Conservation (phyloP, 2,113 vertebrate species). For the Seriola dumerili region DNA sequence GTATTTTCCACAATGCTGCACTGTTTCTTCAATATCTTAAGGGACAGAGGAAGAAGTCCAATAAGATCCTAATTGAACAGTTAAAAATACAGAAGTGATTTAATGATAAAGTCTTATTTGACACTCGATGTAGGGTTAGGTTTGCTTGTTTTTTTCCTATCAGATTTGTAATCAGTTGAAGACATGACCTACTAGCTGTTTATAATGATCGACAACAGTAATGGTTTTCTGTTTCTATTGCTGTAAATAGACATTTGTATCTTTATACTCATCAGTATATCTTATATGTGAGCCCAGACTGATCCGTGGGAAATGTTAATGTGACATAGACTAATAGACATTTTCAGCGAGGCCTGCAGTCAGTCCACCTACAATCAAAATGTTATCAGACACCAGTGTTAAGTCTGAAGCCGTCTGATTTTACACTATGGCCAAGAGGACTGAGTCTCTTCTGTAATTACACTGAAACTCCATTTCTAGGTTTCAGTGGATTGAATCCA, state of each 20-base stretch:
- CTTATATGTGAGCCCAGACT: constrained; percentile 25
- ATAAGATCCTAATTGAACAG: not conserved
- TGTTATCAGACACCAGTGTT: not conserved
- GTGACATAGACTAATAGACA: constrained; percentile 41
- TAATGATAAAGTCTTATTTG: constrained; percentile 3
- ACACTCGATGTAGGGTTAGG: constrained; percentile 21
- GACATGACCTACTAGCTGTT: constrained; percentile 34
- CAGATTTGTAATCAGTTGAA: constrained; percentile 50
- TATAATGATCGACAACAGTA: constrained; percentile 29
- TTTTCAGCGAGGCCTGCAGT: constrained; percentile 17
- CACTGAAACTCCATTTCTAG: not conserved
- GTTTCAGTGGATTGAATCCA: constrained; percentile 2
- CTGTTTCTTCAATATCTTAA: not conserved
- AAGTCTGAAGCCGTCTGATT: not conserved
- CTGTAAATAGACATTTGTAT: constrained; percentile 73
- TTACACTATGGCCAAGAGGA: not conserved
- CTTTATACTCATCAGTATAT: constrained; percentile 53
- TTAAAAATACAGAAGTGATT: constrained; percentile 11
- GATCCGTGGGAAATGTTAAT: constrained; percentile 45
- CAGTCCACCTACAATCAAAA: not conserved
- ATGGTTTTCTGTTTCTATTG: constrained; percentile 55
- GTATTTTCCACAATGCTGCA: not conserved
- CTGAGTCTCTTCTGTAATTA: not conserved
- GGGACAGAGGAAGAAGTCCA: not conserved
- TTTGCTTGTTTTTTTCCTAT: constrained; percentile 37